These are phyloP conservation scores for Pangasius macronema DNA, from an alignment of 2,797 vertebrate species.

Conservation along the genomic window DNA sequence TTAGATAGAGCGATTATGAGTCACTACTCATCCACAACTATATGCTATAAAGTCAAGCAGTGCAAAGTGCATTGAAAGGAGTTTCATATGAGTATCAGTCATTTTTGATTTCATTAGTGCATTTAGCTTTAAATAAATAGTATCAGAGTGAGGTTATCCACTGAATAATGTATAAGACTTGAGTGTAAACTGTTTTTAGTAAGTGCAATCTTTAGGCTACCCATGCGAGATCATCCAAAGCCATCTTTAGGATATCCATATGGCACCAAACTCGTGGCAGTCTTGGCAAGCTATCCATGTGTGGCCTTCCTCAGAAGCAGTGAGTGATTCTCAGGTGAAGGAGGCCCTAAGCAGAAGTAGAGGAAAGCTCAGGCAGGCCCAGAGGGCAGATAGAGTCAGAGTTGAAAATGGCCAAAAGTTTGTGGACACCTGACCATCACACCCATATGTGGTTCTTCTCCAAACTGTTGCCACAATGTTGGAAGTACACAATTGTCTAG, in stretches of 20 bases:
- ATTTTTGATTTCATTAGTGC: neutral
- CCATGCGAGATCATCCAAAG: neutral
- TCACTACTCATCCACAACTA: neutral
- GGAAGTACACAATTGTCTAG: neutral
- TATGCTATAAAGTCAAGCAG: slow-evolving; percentile 5
- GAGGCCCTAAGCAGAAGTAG: neutral
- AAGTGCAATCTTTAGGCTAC: neutral
- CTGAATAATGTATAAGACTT: neutral
- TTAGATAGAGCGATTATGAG: neutral
- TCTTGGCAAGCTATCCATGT: neutral
- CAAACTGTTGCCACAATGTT: neutral
- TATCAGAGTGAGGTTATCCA: neutral
- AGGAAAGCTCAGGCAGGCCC: neutral
- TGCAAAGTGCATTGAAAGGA: neutral
- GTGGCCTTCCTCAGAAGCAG: neutral
- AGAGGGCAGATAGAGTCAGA: neutral
- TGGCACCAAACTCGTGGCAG: neutral
- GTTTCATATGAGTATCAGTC: neutral
- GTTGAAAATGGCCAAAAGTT: neutral
- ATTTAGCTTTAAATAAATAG: neutral
- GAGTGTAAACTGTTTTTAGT: neutral
- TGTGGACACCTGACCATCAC: neutral
- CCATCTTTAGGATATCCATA: neutral
- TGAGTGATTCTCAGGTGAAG: neutral
- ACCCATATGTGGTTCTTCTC: neutral